These are phyloP conservation scores for Lasioglossum morio DNA, from an alignment of 2,888 invertebrate genomes.

Conservation along the genomic window DNA sequence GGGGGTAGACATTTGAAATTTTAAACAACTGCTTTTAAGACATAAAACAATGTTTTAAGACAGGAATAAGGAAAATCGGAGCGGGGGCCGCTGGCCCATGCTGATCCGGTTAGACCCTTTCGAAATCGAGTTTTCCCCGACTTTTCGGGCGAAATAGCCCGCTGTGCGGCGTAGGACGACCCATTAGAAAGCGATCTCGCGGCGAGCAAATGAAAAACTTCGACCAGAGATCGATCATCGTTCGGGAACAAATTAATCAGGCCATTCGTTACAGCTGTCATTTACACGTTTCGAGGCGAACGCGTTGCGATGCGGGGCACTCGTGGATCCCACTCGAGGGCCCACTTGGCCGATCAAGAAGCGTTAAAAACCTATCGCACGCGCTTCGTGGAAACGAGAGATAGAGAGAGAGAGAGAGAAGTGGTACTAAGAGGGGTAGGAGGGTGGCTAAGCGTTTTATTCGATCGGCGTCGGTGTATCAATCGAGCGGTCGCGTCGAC, in stretches of 20 bases:
- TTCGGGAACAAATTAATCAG: constrained; percentile 64
- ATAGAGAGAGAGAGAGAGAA: not conserved
- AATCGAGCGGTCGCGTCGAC: constrained; percentile 24
- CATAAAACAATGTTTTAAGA: no score
- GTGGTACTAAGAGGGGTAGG: not conserved
- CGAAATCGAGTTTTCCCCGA: no score
- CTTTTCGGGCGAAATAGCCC: no score
- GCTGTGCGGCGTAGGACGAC: not conserved
- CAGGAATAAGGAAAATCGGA: no score
- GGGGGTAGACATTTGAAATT: no score
- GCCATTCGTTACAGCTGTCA: constrained; percentile 68
- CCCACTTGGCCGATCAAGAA: constrained; percentile 33
- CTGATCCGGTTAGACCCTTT: no score
- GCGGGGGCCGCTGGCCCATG: no score
- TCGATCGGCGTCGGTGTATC: constrained; percentile 20
- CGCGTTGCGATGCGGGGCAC: constrained; percentile 26
- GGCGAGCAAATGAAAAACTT: constrained; percentile 46
- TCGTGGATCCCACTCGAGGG: constrained; percentile 43
- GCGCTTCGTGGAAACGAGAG: not conserved
- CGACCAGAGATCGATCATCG: constrained; percentile 64
- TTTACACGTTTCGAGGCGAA: constrained; percentile 60
- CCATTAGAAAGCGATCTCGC: constrained; percentile 19
- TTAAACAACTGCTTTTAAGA: no score
- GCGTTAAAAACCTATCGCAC: constrained; percentile 31
- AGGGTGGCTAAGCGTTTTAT: not conserved